Evolutionary conservation across 2,113 vertebrate species (phyloP), one percentile per base, ranked within the genome.

Genomic region (Eupsittula cactorum): DNA sequence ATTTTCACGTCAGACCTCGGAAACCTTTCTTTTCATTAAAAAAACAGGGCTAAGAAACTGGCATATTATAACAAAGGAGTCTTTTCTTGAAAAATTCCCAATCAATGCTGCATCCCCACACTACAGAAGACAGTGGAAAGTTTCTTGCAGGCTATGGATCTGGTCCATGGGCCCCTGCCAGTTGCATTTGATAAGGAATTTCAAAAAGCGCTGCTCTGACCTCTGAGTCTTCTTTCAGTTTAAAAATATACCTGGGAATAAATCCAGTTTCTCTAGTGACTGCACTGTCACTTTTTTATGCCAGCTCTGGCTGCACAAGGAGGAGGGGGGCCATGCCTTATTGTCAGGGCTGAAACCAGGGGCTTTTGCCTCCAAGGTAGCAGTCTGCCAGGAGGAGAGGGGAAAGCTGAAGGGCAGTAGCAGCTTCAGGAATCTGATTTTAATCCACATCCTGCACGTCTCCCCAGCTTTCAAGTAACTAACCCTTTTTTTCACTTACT

Each of bases 301-400:
- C 9, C 62, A 11, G 1, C 12, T 6, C 0, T 1, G 8, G 11
- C 21, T 33, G 21, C 27, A 35, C 52, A 19, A n/a, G 14, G 35
- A 57, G 23, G 14, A 0, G 2, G 29, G 23, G 10, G 35, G 8
- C 12, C 4, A 0, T 50, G 35, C 11, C 25, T 28, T 37, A 21
- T 0, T 2, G 2, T 6, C 1, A 5, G 55, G 59, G 24, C 11
- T 62, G 52, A 73, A 82, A 37, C 6, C 0, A 0, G 41, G 23
- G 21, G 3, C 7, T 23, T 85, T 47, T 90, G 47, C 50, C 86
- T 73, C 82, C 42, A 35, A 70, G 41, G 23, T 33, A 60, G 62
- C 63, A 37, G 11, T 46, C 50, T 41, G 46, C 24, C 3, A 5
- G n/a, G 13, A 9, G 13, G 1, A 21, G 33, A 35, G 11, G 33